phyloP scores from a whole-genome alignment of 1,140 invertebrate genomes.

The Procambarus clarkii region DNA sequence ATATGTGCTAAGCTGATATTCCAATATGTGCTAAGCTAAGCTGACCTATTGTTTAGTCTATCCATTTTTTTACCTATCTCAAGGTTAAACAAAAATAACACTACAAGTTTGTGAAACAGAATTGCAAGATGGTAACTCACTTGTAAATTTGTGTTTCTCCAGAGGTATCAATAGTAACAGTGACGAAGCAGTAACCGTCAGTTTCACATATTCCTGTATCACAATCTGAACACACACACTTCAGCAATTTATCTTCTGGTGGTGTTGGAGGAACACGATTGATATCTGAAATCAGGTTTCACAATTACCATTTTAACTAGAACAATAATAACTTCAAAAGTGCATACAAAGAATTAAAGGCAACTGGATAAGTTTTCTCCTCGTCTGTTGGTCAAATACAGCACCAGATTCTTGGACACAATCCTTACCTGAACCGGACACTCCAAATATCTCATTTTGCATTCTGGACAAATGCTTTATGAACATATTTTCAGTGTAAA shows the following conservation, averaged over 20 bases:
- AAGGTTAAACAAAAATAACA: background rate
- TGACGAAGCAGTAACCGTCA: conserved; percentile 23
- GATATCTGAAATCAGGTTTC: background rate
- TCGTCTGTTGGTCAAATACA: too few species aligned
- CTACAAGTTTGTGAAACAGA: background rate
- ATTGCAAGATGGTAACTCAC: background rate
- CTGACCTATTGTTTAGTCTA: too few species aligned
- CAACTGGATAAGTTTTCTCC: too few species aligned
- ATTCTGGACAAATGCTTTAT: too few species aligned
- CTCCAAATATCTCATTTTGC: too few species aligned
- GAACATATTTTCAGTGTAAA: too few species aligned
- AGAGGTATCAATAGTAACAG: background rate
- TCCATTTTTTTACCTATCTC: background rate
- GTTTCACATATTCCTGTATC: background rate
- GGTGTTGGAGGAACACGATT: background rate
- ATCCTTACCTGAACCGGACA: too few species aligned
- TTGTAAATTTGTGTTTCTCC: conserved; percentile 4
- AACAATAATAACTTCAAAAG: too few species aligned
- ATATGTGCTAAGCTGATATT: too few species aligned
- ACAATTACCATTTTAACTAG: background rate
- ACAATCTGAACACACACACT: conserved; percentile 28
- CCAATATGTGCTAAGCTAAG: too few species aligned
- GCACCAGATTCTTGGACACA: too few species aligned
- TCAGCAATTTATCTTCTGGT: conserved; percentile 8
- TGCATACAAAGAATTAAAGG: too few species aligned